Evolutionary conservation across 2,888 invertebrate species (phyloP).

Genomic region (Troilus luridus): DNA sequence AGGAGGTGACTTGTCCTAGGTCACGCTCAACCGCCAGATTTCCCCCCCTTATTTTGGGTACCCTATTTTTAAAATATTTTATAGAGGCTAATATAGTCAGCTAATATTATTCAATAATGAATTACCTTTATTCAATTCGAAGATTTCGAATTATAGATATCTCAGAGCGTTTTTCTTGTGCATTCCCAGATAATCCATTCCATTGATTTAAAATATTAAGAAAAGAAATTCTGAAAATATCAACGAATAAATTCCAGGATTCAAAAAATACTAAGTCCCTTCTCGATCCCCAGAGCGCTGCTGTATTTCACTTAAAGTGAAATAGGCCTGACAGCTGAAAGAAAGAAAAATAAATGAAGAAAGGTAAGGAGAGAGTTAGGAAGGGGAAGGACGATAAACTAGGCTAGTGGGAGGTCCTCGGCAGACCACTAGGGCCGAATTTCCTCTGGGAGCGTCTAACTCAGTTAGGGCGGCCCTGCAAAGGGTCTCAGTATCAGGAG

Average conservation of each 20-base stretch:
- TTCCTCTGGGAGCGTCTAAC: constrained; percentile 42
- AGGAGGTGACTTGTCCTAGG: no score
- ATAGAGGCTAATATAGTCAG: no score
- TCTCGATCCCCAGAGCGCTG: background rate
- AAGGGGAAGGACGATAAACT: background rate
- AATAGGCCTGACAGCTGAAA: constrained; percentile 3
- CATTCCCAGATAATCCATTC: no score
- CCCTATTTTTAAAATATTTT: no score
- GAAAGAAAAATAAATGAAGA: constrained; percentile 28
- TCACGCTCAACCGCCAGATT: no score
- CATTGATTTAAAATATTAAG: background rate
- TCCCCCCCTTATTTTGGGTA: no score
- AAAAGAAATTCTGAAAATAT: background rate
- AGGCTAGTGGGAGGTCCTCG: background rate
- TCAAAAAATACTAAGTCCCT: background rate
- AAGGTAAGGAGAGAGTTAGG: constrained; percentile 21
- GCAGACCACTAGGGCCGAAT: constrained; percentile 35
- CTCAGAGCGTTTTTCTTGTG: no score
- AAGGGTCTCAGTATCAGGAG: background rate
- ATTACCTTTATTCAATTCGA: no score
- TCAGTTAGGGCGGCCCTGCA: background rate
- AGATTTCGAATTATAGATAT: no score
- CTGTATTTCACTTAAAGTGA: constrained; percentile 29
- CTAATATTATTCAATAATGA: no score
- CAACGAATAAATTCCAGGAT: background rate